Percentiles rank a stretch among this genome's conserved stretches.
phyloP scores from a whole-genome alignment of 2,888 invertebrate genomes.

The Heliconius aoede region DNA sequence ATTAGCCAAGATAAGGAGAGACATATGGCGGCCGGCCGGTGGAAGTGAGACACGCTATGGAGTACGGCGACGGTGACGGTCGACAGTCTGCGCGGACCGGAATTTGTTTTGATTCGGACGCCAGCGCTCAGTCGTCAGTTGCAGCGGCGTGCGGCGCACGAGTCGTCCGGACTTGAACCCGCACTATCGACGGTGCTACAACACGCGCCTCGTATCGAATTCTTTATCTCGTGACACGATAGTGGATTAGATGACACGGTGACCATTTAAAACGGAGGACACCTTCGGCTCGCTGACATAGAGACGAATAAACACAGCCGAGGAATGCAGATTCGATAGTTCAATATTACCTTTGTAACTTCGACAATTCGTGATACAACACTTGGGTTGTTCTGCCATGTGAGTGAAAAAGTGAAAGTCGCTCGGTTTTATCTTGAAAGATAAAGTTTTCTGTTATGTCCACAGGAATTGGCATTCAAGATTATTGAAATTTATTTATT shows the following conservation, averaged over 20 bases:
- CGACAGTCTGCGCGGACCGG: conserved; percentile 66
- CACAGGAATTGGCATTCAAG: background rate
- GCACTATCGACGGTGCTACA: conserved; percentile 57
- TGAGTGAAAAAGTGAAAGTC: conserved; percentile 54
- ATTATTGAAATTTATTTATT: conserved; percentile 5
- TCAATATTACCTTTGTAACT: conserved; percentile 22
- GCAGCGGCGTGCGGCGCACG: conserved; percentile 70
- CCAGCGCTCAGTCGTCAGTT: conserved; percentile 53
- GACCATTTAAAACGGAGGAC: conserved; percentile 10
- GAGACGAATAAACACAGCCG: background rate
- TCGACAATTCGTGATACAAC: conserved; percentile 62
- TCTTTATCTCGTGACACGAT: conserved; percentile 76
- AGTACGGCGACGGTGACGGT: conserved; percentile 11
- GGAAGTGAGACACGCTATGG: conserved; percentile 53
- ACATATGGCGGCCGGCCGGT: conserved; percentile 51
- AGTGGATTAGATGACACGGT: conserved; percentile 57
- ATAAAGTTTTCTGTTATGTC: conserved; percentile 9
- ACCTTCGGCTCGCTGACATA: background rate
- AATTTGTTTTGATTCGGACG: conserved; percentile 73
- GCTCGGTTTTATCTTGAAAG: conserved; percentile 6
- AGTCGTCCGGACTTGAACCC: conserved; percentile 53
- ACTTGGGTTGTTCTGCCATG: conserved; percentile 65
- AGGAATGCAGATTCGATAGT: conserved; percentile 13
- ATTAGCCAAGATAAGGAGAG: conserved; percentile 52
- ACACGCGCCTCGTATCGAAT: conserved; percentile 74